These are phyloP conservation scores for Conus betulinus DNA, from an alignment of 1,140 invertebrate species.

Conservation along the genomic window DNA sequence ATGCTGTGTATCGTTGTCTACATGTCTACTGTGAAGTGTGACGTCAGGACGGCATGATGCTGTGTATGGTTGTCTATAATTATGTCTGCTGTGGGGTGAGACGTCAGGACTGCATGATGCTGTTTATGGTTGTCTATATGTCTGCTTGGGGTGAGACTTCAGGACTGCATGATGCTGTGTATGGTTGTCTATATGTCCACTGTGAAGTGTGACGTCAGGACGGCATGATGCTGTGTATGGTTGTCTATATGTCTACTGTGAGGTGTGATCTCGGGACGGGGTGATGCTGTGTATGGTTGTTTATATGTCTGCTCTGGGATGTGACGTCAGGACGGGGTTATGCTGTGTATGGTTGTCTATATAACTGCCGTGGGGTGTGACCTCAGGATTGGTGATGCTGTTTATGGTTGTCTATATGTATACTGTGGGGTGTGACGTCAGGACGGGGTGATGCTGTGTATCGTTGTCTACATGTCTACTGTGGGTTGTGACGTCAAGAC, in stretches of 20 bases:
- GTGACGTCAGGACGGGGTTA: slow-evolving; percentile 79
- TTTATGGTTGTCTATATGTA: background rate
- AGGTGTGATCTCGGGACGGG: background rate
- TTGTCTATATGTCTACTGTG: background rate
- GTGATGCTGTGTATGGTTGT: background rate
- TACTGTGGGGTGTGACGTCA: slow-evolving; percentile 59
- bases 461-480: slow-evolving; percentile 69
- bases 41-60: too few species aligned
- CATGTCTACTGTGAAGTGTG: too few species aligned
- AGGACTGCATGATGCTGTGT: too few species aligned
- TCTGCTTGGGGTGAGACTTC: too few species aligned
- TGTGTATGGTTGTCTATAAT: too few species aligned
- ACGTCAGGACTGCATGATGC: too few species aligned
- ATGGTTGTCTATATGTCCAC: too few species aligned
- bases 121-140: too few species aligned
- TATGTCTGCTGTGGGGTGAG: too few species aligned
- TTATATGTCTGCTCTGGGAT: background rate
- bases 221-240: background rate
- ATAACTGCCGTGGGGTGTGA: too few species aligned
- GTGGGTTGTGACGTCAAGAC: too few species aligned
- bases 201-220: too few species aligned
- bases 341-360: slow-evolving; percentile 80
- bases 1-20: slow-evolving; percentile 80
- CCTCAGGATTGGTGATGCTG: background rate
- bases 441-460: slow-evolving; percentile 82